Evolutionary conservation across 2,113 vertebrate species (phyloP), one percentile per base, ranked within the genome.

Genomic region (Silurus glanis): DNA sequence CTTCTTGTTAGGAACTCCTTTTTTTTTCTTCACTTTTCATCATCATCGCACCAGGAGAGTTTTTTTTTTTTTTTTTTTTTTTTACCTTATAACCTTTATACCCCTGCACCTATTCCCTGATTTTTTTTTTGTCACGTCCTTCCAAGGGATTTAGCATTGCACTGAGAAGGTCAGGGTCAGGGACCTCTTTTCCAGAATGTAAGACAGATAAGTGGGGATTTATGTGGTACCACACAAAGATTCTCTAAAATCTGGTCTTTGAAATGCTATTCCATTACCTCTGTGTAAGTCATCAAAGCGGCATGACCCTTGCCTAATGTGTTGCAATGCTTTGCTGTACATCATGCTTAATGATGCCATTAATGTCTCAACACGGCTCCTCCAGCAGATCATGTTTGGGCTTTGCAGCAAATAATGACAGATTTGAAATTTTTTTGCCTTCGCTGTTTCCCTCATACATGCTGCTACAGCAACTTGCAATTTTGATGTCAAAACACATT

Each of bases 1-100:
- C 90, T 90, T 87, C 85, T 90, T 89, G 71, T 91, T 90, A 87
- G 87, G 88, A 84, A 45, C 83, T 61, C 47, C 79, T 89, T 88
- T 74, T 90, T 67, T 72, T 76, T 76, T 7, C 1, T n/a, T 56
- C 80, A 85, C 89, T 87, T 90, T 89, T 90, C 83, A 88, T 90
- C 90, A 89, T 89, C 79, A 69, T 61, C 81, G 88, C 61, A 85
- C 81, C 69, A 83, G 91, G 55, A 86, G 80, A 74, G 81, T 91
- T 91, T 56, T 56, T 90, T 91, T 91, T 91, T 92, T 85, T 79
- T 51, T 58, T 9, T 56, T 47, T 47, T 37, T 72, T 47, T 51
- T 74, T 51, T 51, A 12, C 1, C 7, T 4, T 6, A 2, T 45
- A 17, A 71, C 1, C 2, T 25, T 67, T 56, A 37, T 74, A 87